Percentiles rank a stretch among this genome's conserved stretches.
Evolutionary conservation across 1,140 invertebrate species (phyloP).

Genomic region (Lerema accius): DNA sequence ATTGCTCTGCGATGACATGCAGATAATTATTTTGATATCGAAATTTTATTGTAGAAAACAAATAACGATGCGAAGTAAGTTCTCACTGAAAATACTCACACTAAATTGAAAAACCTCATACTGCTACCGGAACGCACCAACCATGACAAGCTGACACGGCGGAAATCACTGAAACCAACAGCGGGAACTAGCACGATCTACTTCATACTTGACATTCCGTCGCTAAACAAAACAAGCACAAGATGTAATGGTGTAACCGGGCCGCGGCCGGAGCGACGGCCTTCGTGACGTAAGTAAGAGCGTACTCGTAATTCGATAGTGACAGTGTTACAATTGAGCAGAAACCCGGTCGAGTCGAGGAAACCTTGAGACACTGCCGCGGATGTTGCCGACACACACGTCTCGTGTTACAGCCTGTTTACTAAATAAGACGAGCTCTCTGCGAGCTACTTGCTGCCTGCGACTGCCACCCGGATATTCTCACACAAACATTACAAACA

Average conservation of each 20-base stretch:
- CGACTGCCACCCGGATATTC: too few species aligned
- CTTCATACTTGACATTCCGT: background rate
- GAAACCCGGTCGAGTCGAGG: conserved; percentile 18
- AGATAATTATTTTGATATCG: too few species aligned
- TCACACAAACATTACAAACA: background rate
- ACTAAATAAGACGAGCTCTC: conserved; percentile 8
- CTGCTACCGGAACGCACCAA: background rate
- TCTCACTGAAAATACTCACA: conserved; percentile 9
- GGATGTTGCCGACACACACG: conserved; percentile 24
- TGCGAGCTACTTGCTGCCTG: background rate
- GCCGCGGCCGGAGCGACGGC: conserved; percentile 5
- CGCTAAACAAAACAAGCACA: conserved; percentile 13
- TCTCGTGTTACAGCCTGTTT: conserved; percentile 27
- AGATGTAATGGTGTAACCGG: conserved; percentile 10
- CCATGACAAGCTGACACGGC: background rate
- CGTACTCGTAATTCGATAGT: conserved; percentile 20
- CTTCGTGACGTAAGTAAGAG: conserved; percentile 24
- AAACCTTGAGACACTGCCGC: conserved; percentile 38
- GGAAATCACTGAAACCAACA: background rate
- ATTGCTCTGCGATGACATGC: too few species aligned
- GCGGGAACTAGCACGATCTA: background rate
- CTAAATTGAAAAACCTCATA: conserved; percentile 5
- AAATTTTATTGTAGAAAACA: background rate
- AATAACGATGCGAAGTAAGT: background rate
- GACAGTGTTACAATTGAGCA: conserved; percentile 15